Conservation (phyloP, 2,888 invertebrate species). For the Tinea semifulvella region DNA sequence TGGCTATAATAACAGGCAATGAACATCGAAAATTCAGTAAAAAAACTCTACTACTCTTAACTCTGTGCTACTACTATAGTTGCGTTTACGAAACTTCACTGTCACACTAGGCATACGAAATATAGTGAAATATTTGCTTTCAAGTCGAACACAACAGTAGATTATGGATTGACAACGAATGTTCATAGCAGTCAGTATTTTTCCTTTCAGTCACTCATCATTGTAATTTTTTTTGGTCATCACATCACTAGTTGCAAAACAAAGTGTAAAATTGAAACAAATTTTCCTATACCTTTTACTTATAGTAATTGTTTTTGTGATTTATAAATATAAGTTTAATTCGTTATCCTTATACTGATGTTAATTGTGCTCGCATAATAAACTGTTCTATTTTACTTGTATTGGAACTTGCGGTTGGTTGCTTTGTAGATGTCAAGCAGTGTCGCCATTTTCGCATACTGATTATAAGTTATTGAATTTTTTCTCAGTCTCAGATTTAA, state of each 20-base stretch:
- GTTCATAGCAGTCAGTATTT: too few species aligned
- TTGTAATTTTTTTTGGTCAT: too few species aligned
- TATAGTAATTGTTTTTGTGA: background rate
- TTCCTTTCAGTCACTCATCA: too few species aligned
- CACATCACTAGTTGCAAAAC: conserved; percentile 11
- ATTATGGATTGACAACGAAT: too few species aligned
- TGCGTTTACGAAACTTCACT: too few species aligned
- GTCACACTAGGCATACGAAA: too few species aligned
- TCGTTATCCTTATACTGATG: background rate
- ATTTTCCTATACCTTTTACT: background rate
- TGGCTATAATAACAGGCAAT: too few species aligned
- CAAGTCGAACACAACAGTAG: too few species aligned
- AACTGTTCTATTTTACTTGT: background rate
- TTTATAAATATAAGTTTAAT: background rate
- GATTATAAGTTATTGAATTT: background rate
- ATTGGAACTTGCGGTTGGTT: conserved; percentile 1
- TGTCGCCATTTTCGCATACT: conserved; percentile 18
- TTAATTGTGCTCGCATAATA: background rate
- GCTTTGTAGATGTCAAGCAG: conserved; percentile 9
- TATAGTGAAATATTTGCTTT: too few species aligned
- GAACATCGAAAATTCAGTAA: too few species aligned
- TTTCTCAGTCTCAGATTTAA: background rate
- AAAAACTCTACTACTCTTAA: too few species aligned
- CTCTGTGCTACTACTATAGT: too few species aligned
- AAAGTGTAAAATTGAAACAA: background rate